A percentile compares a stretch with the other conserved stretches of the same genome.
phyloP scores from a whole-genome alignment of 2,797 vertebrate genomes.

The Centroberyx gerrardi region DNA sequence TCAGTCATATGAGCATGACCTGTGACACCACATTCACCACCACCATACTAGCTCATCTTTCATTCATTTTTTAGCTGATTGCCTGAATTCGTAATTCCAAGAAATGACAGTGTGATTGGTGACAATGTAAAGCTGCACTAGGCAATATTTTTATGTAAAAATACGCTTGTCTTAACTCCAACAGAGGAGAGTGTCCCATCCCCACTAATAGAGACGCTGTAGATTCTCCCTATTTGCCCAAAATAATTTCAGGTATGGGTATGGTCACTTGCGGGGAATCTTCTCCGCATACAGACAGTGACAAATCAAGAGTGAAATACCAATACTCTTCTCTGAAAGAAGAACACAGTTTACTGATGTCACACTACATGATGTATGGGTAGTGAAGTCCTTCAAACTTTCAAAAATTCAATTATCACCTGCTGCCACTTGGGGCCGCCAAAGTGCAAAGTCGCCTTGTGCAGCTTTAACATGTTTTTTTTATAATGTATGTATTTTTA shows the following conservation, averaged over 20 bases:
- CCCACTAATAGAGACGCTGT: too few relatives aligned
- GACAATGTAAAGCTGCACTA: slow-evolving; percentile 1
- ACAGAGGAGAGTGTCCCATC: too few relatives aligned
- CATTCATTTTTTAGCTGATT: slow-evolving; percentile 5
- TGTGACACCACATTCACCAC: slow-evolving; percentile 27
- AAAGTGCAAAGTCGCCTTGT: too few relatives aligned
- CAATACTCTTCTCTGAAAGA: not conserved
- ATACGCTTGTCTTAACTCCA: slow-evolving; percentile 24
- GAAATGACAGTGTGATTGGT: slow-evolving; percentile 22
- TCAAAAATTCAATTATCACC: too few relatives aligned
- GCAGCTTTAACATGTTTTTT: too few relatives aligned
- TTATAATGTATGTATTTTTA: too few relatives aligned
- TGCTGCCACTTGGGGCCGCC: too few relatives aligned
- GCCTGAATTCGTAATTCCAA: slow-evolving; percentile 3
- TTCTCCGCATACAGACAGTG: slow-evolving; percentile 8
- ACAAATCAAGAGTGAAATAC: not conserved
- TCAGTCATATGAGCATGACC: slow-evolving; percentile 53
- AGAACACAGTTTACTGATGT: too few relatives aligned
- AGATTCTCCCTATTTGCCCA: slow-evolving; percentile 3
- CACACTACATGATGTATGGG: too few relatives aligned
- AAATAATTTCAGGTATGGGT: slow-evolving; percentile 31
- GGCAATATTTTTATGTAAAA: slow-evolving; percentile 24
- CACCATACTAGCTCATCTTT: slow-evolving; percentile 7
- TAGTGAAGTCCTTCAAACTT: too few relatives aligned
- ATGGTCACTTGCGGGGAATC: slow-evolving; percentile 5